These are phyloP conservation scores for Linnaemya vulpina DNA, from an alignment of 2,888 invertebrate genomes.

Conservation along the genomic window DNA sequence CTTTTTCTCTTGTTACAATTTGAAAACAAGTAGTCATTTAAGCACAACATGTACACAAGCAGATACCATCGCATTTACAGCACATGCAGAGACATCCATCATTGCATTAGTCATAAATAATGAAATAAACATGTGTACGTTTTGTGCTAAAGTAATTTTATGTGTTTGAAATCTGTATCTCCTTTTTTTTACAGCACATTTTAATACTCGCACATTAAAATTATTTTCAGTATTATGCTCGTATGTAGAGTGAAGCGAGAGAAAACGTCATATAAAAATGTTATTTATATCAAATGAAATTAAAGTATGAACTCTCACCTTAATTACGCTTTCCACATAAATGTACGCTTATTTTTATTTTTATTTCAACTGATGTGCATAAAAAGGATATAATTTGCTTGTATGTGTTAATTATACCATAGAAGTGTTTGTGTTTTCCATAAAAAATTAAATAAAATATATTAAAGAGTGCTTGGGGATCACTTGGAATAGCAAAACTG, in stretches of 20 bases:
- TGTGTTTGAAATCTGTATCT: conserved; percentile 5
- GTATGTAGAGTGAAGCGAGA: background rate
- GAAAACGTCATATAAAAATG: background rate
- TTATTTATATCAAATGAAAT: conserved; percentile 27
- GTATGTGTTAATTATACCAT: conserved; percentile 10
- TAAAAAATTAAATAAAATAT: background rate
- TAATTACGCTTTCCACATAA: background rate
- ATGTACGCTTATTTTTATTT: background rate
- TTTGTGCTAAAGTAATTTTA: conserved; percentile 31
- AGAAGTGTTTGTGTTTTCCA: background rate
- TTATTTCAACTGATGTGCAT: background rate
- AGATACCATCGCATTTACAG: background rate
- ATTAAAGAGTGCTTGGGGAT: conserved; percentile 22
- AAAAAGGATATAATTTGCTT: background rate
- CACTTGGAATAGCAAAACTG: conserved; percentile 8
- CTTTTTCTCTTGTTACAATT: conserved; percentile 58
- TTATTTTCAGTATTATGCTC: background rate
- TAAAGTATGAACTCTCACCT: conserved; percentile 15
- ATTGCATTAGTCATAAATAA: conserved; percentile 8
- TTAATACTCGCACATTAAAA: conserved; percentile 5
- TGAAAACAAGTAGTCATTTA: conserved; percentile 48
- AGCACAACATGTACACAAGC: background rate
- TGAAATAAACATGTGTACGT: background rate
- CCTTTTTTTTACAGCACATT: background rate
- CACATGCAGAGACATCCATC: conserved; percentile 10